Conservation (phyloP, 2,113 vertebrate species). For the Hippocampus abdominalis region DNA sequence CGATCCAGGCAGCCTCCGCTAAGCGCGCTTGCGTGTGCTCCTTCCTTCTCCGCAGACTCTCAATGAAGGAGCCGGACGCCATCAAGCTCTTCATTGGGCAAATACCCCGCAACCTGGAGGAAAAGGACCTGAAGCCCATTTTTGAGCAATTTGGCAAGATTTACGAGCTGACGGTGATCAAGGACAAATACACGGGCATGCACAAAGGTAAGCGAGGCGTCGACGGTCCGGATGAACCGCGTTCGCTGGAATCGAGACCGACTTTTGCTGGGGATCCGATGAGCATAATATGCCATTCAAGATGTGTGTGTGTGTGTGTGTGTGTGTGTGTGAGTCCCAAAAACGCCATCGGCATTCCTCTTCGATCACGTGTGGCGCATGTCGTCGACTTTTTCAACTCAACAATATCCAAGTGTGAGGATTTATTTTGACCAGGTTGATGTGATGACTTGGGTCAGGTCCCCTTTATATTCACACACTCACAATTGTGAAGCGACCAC, state of each 20-base stretch:
- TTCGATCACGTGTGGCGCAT: too few species aligned
- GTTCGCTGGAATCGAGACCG: not conserved
- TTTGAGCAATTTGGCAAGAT: conserved; percentile 99
- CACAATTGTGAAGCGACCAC: too few species aligned
- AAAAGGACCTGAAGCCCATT: conserved; percentile 98
- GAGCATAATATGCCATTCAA: too few species aligned
- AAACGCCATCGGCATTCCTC: too few species aligned
- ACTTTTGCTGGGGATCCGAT: not conserved
- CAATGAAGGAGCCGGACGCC: conserved; percentile 99
- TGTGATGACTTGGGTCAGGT: too few species aligned
- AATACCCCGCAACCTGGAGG: conserved; percentile 99
- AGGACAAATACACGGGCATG: conserved; percentile 99
- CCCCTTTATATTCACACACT: too few species aligned
- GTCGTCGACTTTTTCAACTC: too few species aligned
- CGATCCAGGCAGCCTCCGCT: conserved; percentile 36
- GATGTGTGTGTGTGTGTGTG: too few species aligned
- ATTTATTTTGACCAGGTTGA: too few species aligned
- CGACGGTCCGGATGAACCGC: not conserved
- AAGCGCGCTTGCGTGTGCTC: conserved; percentile 27
- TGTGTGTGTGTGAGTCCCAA: too few species aligned
- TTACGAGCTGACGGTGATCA: conserved; percentile 98
- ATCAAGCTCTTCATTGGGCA: conserved; percentile 99
- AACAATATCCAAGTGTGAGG: too few species aligned
- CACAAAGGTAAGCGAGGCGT: conserved; percentile 85
- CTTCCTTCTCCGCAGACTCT: conserved; percentile 65